Conservation (phyloP, 2,888 invertebrate genomes). For the Germaria angustata region DNA sequence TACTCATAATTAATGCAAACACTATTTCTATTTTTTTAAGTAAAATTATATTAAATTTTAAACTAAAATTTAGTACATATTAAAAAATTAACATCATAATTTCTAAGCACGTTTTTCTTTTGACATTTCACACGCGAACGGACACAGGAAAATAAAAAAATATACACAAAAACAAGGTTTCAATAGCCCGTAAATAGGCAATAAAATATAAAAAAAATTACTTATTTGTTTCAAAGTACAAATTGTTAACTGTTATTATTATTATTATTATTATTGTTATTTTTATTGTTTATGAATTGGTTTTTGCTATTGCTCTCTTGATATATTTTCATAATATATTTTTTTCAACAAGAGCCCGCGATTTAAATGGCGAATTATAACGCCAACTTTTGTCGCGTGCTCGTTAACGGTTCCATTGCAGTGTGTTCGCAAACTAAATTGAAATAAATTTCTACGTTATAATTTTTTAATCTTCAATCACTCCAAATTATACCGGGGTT, state of each 20-base stretch:
- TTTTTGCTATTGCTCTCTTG: neutral
- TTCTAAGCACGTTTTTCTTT: conserved; percentile 24
- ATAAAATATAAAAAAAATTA: neutral
- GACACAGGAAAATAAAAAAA: neutral
- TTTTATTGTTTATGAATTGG: neutral
- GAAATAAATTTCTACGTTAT: conserved; percentile 34
- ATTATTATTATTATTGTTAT: conserved; percentile 1
- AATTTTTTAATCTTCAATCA: conserved; percentile 30
- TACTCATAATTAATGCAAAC: neutral
- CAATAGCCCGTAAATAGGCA: conserved; percentile 56
- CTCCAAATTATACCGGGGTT: neutral
- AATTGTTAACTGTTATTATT: neutral
- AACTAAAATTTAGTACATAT: no score
- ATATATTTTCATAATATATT: no score
- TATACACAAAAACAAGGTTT: conserved; percentile 1
- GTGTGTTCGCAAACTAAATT: conserved; percentile 65
- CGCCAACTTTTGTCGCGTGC: conserved; percentile 63
- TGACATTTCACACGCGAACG: conserved; percentile 38
- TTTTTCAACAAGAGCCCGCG: conserved; percentile 51
- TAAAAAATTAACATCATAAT: neutral
- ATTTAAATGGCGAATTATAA: conserved; percentile 57
- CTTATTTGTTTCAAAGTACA: neutral
- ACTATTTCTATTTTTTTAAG: neutral
- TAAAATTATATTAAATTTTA: no score
- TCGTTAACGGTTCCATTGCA: conserved; percentile 62